Base-by-base conservation (phyloP, 23 tunicate genomes). In the Corella eumyota region DNA sequence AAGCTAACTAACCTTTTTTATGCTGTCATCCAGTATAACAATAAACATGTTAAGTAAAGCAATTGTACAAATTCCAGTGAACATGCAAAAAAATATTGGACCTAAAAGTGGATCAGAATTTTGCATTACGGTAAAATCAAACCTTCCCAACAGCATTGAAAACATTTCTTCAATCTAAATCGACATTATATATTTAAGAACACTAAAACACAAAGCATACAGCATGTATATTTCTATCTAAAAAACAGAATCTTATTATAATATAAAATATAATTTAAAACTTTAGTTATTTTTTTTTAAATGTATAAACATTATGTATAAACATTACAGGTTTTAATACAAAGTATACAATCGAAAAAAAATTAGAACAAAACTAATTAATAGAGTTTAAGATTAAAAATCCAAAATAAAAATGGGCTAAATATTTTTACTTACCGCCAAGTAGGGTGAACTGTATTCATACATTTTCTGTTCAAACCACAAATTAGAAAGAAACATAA, bases 381-480 rank as follows among this genome's bases (percentile, higher is more conserved):
- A 40, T 40, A 9, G 48, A 11, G 48, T n/a, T n/a, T 11, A 40
- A 40, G 15, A 9, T 15, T 40, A 51, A 25, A 11, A n/a, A 51
- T 51, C 23, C 5, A 51, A 51, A n/a, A 51, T 6, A 51, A 51
- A 51, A 51, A 7, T 7, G 6, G 22, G 22, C 57, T 7, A 19
- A 51, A 7, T 27, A 6, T 25, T 7, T 51, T 51, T 11, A 50
- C 92, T 75, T 69, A 84, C 94, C 45, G 83, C 51, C 15, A 63
- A 36, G 15, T 60, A 33, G 20, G 64, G 19, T 2, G 81, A 44
- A 45, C 94, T 84, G 73, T 65, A 75, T 1, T 66, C 32, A 34
- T 75, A 84, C 45, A 84, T 53, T 32, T 70, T 84, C 77, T 84
- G 94, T 36, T 84, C 94, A 48, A 84, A 84, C 94, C 94, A 84